Percentiles rank a stretch among this genome's conserved stretches.
Conservation (phyloP, 2,888 invertebrate species). For the Drosophila demipolita region DNA sequence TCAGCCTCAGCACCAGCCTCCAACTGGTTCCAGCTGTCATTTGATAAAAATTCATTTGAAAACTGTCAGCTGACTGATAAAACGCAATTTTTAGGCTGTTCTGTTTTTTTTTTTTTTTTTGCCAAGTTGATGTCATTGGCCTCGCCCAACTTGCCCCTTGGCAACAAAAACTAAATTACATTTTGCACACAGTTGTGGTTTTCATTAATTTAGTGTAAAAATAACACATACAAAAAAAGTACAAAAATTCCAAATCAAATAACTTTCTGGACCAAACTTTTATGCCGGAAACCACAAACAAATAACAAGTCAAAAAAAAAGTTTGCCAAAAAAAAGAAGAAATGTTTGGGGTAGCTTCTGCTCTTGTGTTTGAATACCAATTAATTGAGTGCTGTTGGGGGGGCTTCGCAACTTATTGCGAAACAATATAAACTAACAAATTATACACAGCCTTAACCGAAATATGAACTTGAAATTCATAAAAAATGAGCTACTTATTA, state of each 20-base stretch:
- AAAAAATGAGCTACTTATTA: neutral
- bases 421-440: neutral
- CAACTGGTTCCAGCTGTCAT: constrained; percentile 46
- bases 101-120: constrained; percentile 28
- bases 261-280: constrained; percentile 69
- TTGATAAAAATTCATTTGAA: constrained; percentile 67
- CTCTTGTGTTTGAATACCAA: constrained; percentile 26
- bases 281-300: constrained; percentile 63
- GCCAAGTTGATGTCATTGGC: constrained; percentile 33
- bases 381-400: neutral
- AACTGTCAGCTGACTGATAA: constrained; percentile 74
- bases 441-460: too few species aligned
- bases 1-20: constrained; percentile 1
- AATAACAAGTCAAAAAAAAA: constrained; percentile 53
- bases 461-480: neutral
- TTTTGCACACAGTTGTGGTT: constrained; percentile 76
- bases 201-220: constrained; percentile 77
- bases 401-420: neutral
- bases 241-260: constrained; percentile 72
- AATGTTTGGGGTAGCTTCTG: constrained; percentile 35
- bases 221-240: constrained; percentile 58
- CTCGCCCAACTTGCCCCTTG: constrained; percentile 55
- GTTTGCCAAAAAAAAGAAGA: constrained; percentile 28
- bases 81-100: constrained; percentile 32
- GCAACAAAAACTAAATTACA: constrained; percentile 71